A percentile compares a stretch with the other conserved stretches of the same genome.
Conservation (phyloP, 2,797 vertebrate species). For the Lagodon rhomboides region DNA sequence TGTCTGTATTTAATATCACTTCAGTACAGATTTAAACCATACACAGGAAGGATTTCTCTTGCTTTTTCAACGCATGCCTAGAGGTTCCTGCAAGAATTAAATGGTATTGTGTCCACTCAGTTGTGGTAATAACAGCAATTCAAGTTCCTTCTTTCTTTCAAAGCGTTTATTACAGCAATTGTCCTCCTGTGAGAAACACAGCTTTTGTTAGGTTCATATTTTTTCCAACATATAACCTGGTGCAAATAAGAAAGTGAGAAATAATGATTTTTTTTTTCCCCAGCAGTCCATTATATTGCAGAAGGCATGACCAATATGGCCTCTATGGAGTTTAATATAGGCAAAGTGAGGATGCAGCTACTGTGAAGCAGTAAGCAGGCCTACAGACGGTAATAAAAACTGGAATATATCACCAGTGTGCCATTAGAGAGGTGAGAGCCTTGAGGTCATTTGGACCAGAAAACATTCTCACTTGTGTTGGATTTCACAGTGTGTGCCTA, state of each 20-base stretch:
- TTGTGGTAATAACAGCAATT: conserved; percentile 40
- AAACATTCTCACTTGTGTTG: conserved; percentile 78
- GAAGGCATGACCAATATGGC: conserved; percentile 54
- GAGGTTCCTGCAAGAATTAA: conserved; percentile 20
- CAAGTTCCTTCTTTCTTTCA: conserved; percentile 33
- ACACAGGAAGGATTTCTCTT: conserved; percentile 25
- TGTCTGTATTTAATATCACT: conserved; percentile 12
- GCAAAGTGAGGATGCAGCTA: conserved; percentile 64
- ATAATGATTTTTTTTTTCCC: conserved; percentile 43
- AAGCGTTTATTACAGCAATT: conserved; percentile 37
- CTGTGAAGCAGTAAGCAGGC: conserved; percentile 58
- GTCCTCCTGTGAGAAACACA: conserved; percentile 20
- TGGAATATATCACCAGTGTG: conserved; percentile 80
- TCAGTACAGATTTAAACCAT: conserved; percentile 24
- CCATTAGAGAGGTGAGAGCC: conserved; percentile 70
- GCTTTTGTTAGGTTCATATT: neutral
- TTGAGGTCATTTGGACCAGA: conserved; percentile 78
- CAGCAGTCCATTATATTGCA: conserved; percentile 46
- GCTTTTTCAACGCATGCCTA: conserved; percentile 1
- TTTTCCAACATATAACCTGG: conserved; percentile 30
- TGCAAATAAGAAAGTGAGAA: conserved; percentile 49
- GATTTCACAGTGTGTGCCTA: conserved; percentile 83
- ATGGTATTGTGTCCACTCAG: conserved; percentile 20
- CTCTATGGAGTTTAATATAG: conserved; percentile 61
- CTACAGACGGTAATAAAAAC: conserved; percentile 72